Percentiles rank a stretch among this genome's conserved stretches.
These are phyloP conservation scores for Lepus americanus DNA, from an alignment of 2,113 vertebrate species.

Conservation along the genomic window DNA sequence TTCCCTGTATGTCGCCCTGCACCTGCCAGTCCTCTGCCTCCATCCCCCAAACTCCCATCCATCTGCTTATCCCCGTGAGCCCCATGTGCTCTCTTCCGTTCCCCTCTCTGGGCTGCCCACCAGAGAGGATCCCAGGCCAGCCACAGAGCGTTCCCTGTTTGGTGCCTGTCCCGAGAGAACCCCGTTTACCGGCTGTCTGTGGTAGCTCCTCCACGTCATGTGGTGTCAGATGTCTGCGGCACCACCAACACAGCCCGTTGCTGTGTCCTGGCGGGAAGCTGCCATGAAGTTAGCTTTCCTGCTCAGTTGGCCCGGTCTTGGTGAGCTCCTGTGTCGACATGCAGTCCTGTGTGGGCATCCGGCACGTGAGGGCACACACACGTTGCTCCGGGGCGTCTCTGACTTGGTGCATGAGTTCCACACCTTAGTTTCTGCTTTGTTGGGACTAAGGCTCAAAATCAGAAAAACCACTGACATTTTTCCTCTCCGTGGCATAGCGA, in stretches of 20 bases:
- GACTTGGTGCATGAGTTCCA: neutral
- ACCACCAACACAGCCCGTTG: accelerated
- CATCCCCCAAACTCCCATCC: neutral
- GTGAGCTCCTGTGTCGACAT: neutral
- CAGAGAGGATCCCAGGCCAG: too few relatives aligned
- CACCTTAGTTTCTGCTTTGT: neutral
- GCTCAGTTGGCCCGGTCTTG: neutral
- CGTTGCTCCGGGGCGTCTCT: neutral
- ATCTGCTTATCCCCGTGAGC: too few relatives aligned
- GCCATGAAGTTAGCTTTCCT: neutral
- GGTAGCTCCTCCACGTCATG: neutral
- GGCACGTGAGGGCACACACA: accelerated
- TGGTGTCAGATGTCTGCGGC: neutral
- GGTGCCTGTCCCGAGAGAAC: neutral
- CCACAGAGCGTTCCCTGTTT: neutral
- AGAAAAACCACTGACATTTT: neutral
- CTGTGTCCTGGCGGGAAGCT: neutral
- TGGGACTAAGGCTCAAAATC: neutral
- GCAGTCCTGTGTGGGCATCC: neutral
- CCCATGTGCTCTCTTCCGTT: too few relatives aligned
- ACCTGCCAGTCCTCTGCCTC: neutral
- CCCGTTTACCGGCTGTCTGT: accelerated
- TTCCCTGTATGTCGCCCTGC: neutral
- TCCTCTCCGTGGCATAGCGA: neutral
- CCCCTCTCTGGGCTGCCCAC: neutral